These are phyloP conservation scores for Yponomeuta cagnagella DNA, from an alignment of 2,888 invertebrate species.

Conservation along the genomic window DNA sequence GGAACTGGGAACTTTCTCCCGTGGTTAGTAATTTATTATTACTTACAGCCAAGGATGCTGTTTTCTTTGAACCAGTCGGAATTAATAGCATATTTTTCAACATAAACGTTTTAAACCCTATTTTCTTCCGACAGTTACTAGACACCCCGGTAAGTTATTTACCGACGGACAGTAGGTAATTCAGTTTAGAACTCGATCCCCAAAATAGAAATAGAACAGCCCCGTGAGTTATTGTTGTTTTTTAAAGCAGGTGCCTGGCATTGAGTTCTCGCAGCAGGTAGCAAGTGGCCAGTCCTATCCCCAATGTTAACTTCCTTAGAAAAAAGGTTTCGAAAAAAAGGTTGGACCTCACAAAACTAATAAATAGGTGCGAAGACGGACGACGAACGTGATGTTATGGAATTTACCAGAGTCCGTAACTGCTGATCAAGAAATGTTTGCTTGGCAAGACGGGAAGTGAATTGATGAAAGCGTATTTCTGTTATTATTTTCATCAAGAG, in stretches of 20 bases:
- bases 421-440: no score
- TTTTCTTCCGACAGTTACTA: neutral
- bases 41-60: neutral
- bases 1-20: neutral
- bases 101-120: neutral
- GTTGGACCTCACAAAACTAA: conserved; percentile 38
- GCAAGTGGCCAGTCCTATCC: conserved; percentile 49
- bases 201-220: conserved; percentile 37
- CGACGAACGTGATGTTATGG: neutral
- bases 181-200: conserved; percentile 24
- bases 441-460: neutral
- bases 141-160: conserved; percentile 5
- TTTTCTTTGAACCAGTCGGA: neutral
- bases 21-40: neutral
- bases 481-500: conserved; percentile 1
- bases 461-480: neutral
- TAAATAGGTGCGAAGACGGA: conserved; percentile 28
- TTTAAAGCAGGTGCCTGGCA: conserved; percentile 54
- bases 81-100: neutral
- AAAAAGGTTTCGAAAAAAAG: conserved; percentile 44
- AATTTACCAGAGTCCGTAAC: no score
- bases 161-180: neutral
- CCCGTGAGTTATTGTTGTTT: conserved; percentile 55
- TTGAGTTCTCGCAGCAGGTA: conserved; percentile 28
- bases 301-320: conserved; percentile 61